Evolutionary conservation across 1,140 invertebrate genomes (phyloP).

Genomic region (Teleogryllus occipitalis): DNA sequence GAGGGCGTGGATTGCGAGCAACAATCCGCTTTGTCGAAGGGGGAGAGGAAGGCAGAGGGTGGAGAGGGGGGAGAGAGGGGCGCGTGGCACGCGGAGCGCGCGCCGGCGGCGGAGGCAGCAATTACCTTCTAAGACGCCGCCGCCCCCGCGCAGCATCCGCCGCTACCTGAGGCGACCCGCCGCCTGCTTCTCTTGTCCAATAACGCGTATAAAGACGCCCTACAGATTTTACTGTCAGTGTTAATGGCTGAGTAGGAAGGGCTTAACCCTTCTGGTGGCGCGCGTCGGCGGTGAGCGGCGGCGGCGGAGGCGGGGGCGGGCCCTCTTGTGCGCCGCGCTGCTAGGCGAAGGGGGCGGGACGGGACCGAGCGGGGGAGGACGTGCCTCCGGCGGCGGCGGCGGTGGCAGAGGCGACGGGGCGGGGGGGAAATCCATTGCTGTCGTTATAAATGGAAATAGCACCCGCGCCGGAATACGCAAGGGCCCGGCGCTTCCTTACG

Average conservation of each 20-base stretch:
- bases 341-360: not conserved
- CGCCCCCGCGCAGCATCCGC: not conserved
- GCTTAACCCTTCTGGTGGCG: not conserved
- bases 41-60: not conserved
- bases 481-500: no score
- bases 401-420: no score
- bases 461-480: no score
- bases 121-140: not conserved
- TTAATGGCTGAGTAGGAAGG: not conserved
- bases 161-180: not conserved
- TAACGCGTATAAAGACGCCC: not conserved
- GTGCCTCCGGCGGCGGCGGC: not conserved
- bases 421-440: no score
- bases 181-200: not conserved
- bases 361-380: not conserved
- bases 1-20: no score
- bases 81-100: not conserved
- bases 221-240: conserved; percentile 1
- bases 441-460: no score
- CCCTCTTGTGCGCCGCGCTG: not conserved
- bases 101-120: not conserved
- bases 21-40: not conserved
- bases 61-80: not conserved
- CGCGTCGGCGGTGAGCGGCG: no score
- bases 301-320: not conserved